phyloP scores from a whole-genome alignment of 1,140 invertebrate genomes.

The Hycleus phaleratus region DNA sequence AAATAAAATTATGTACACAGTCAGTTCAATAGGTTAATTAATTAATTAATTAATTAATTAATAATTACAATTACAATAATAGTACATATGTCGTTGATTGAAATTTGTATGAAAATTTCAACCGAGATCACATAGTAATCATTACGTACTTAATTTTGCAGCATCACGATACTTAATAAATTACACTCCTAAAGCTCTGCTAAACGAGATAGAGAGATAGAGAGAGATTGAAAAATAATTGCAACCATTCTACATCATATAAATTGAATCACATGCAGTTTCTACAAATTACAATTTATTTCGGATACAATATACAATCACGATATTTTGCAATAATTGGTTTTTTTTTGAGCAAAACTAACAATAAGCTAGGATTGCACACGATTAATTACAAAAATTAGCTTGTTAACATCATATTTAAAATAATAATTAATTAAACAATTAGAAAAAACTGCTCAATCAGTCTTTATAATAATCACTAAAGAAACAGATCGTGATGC shows the following conservation, averaged over 20 bases:
- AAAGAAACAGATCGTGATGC: constrained; percentile 9
- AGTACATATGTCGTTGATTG: too few species aligned
- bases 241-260: too few species aligned
- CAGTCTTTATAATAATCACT: constrained; percentile 13
- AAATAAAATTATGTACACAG: constrained; percentile 9
- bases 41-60: too few species aligned
- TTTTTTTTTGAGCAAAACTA: constrained; percentile 10
- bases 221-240: too few species aligned
- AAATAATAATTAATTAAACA: neutral
- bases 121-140: constrained; percentile 14
- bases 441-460: constrained; percentile 6
- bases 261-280: too few species aligned
- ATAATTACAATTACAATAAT: too few species aligned
- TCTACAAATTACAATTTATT: too few species aligned
- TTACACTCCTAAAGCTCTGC: too few species aligned
- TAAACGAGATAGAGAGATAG: too few species aligned
- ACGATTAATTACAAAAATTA: too few species aligned
- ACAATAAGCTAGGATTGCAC: neutral
- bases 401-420: constrained; percentile 6
- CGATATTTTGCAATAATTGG: too few species aligned
- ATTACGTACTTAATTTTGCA: constrained; percentile 4
- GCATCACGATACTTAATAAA: constrained; percentile 7
- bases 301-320: too few species aligned
- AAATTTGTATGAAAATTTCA: neutral
- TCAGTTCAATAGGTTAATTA: constrained; percentile 4